A percentile compares a stretch with the other conserved stretches of the same genome.
Evolutionary conservation across 92 coral and sea anemone genomes (phyloP).

Genomic region (Palythoa grandis): DNA sequence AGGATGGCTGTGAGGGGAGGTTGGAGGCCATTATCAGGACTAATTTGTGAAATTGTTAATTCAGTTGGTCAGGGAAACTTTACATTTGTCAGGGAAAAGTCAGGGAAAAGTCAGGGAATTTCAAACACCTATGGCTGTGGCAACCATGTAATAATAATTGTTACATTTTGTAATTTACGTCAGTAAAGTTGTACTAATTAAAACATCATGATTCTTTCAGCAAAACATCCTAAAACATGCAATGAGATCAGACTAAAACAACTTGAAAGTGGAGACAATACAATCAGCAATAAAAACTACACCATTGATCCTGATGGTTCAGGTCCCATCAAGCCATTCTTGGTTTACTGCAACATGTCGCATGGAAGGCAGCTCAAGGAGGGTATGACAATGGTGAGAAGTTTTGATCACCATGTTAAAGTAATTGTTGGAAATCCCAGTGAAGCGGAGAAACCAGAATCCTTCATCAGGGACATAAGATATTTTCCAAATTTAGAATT

Average conservation of each 20-base stretch:
- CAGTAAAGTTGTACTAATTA: background rate
- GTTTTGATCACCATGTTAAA: conserved; percentile 42
- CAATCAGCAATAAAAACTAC: conserved; percentile 26
- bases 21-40: no score
- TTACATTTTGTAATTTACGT: background rate
- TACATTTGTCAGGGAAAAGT: no score
- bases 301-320: conserved; percentile 90
- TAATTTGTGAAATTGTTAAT: no score
- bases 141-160: no score
- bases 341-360: conserved; percentile 72
- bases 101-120: background rate
- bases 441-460: conserved; percentile 51
- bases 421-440: conserved; percentile 43
- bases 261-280: background rate
- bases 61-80: no score
- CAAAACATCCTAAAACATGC: conserved; percentile 57
- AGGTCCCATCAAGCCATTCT: conserved; percentile 63
- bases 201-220: conserved; percentile 35
- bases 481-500: conserved; percentile 55
- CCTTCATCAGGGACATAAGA: conserved; percentile 56
- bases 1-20: no score
- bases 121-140: background rate
- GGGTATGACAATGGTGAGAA: conserved; percentile 61
- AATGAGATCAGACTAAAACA: conserved; percentile 41
- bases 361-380: conserved; percentile 52